Evolutionary conservation across 2,888 invertebrate species (phyloP).

Genomic region (Drosophila differens): DNA sequence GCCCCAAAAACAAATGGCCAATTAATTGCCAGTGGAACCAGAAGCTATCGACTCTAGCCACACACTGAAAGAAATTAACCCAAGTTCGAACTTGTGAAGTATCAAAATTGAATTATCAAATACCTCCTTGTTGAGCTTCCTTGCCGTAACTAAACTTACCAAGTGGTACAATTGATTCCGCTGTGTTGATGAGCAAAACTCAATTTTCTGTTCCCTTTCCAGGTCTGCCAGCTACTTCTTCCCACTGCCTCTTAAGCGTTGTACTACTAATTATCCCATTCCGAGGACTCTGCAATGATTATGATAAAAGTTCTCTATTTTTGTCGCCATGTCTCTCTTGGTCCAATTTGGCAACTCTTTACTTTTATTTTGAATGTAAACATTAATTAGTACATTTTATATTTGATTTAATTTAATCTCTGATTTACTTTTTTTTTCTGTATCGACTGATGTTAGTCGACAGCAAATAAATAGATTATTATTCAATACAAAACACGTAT

Average conservation of each 20-base stretch:
- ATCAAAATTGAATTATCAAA: no score
- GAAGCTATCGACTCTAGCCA: constrained; percentile 28
- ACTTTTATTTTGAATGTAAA: neutral
- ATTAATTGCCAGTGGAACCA: constrained; percentile 68
- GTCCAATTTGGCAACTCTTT: neutral
- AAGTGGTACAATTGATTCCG: no score
- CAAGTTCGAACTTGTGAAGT: neutral
- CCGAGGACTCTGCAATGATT: no score
- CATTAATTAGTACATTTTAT: neutral
- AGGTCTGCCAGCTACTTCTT: no score
- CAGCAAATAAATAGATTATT: neutral
- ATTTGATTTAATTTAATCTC: neutral
- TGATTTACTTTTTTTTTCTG: neutral
- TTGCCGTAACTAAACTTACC: no score
- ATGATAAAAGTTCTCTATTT: no score
- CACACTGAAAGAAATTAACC: neutral
- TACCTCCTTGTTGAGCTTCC: no score
- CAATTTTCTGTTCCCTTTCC: no score
- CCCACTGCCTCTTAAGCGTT: no score
- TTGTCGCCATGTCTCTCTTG: no score
- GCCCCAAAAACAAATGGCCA: constrained; percentile 73
- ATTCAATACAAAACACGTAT: neutral
- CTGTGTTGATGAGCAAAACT: no score
- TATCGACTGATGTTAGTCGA: neutral
- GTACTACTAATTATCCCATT: no score